Percentiles rank a stretch among this genome's conserved stretches.
These are phyloP conservation scores for Cryptoprocta ferox DNA, from an alignment of 2,797 vertebrate species.

Conservation along the genomic window DNA sequence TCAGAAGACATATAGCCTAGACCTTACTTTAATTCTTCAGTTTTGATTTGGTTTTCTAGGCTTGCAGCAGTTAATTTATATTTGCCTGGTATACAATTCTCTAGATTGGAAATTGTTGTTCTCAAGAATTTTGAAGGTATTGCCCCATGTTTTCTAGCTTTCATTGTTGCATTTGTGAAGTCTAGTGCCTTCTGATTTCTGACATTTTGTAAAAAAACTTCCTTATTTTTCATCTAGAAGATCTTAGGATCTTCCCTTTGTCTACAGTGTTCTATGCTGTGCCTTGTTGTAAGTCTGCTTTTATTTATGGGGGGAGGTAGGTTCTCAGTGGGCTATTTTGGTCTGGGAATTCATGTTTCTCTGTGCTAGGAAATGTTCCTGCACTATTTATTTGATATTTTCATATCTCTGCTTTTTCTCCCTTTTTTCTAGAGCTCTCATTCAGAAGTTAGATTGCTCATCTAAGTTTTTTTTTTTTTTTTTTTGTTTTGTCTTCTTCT, in stretches of 20 bases:
- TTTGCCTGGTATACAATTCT: neutral
- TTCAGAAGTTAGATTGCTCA: neutral
- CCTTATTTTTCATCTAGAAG: neutral
- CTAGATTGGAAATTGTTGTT: neutral
- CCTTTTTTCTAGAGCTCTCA: neutral
- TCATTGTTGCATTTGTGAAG: neutral
- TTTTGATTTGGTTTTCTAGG: neutral
- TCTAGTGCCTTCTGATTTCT: neutral
- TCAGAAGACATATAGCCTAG: neutral
- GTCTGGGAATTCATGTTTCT: neutral
- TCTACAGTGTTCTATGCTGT: neutral
- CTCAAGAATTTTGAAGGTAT: slow-evolving; percentile 11
- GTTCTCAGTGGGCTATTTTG: neutral
- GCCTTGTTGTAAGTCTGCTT: neutral
- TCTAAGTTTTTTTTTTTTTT: slow-evolving; percentile 29
- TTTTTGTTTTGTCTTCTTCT: neutral
- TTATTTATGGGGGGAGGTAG: neutral
- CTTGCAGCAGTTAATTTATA: neutral
- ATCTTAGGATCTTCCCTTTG: neutral
- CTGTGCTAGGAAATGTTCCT: neutral
- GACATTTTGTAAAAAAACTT: neutral
- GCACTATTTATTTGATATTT: slow-evolving; percentile 1
- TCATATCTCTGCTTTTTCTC: neutral
- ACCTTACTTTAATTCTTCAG: neutral
- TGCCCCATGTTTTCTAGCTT: neutral